Conservation (phyloP, 2,888 invertebrate genomes). For the Epistrophella euchroma region DNA sequence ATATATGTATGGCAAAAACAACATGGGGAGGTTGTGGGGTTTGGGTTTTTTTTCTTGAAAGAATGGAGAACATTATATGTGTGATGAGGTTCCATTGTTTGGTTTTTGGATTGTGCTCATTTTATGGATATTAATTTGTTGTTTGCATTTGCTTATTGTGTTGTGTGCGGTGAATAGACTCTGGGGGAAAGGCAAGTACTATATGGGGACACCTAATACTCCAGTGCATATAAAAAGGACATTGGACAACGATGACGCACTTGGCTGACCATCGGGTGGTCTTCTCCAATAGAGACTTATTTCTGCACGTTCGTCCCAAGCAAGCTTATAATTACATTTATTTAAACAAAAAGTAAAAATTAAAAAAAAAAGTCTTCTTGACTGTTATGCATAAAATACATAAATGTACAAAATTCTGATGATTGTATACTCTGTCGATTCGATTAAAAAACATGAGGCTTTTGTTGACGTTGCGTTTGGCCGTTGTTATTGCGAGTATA, state of each 20-base stretch:
- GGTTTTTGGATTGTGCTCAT: slow-evolving; percentile 71
- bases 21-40: background rate
- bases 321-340: background rate
- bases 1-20: background rate
- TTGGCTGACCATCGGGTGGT: background rate
- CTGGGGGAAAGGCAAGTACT: slow-evolving; percentile 8
- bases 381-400: slow-evolving; percentile 28
- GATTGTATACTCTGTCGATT: slow-evolving; percentile 46
- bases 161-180: slow-evolving; percentile 55
- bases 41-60: background rate
- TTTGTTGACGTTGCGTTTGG: background rate
- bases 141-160: slow-evolving; percentile 66
- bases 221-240: slow-evolving; percentile 12
- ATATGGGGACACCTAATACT: background rate
- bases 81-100: slow-evolving; percentile 62
- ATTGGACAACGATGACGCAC: slow-evolving; percentile 24
- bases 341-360: background rate
- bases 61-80: slow-evolving; percentile 14
- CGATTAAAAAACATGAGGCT: slow-evolving; percentile 53
- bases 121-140: slow-evolving; percentile 75
- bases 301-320: background rate
- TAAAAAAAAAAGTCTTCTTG: slow-evolving; percentile 29
- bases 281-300: background rate
- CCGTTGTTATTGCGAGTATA: background rate
- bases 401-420: slow-evolving; percentile 44